These are phyloP conservation scores for Spea bombifrons DNA, from an alignment of 2,113 vertebrate species.

Conservation along the genomic window DNA sequence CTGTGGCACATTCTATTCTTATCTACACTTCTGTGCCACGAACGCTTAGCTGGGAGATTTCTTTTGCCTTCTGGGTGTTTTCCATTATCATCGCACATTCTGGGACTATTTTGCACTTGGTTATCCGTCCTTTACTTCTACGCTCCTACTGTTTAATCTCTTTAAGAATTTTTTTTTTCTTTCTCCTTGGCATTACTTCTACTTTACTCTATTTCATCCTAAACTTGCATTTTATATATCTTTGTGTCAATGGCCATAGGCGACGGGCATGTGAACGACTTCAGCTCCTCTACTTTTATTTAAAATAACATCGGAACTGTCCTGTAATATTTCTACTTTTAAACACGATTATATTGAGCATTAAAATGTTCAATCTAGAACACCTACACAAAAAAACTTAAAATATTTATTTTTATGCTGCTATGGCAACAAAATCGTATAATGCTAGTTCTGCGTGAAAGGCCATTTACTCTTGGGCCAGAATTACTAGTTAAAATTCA, in stretches of 20 bases:
- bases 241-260: slow-evolving; percentile 1
- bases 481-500: too few relatives aligned
- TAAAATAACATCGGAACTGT: too few relatives aligned
- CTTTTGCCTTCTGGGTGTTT: background rate
- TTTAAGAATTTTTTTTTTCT: slow-evolving; percentile 15
- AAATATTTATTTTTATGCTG: too few relatives aligned
- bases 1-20: background rate
- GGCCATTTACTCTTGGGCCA: too few relatives aligned
- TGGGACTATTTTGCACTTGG: slow-evolving; percentile 9
- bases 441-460: too few relatives aligned
- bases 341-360: too few relatives aligned
- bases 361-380: too few relatives aligned
- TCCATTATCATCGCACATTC: background rate
- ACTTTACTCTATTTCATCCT: too few relatives aligned
- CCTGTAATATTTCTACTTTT: too few relatives aligned
- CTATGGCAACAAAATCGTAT: too few relatives aligned
- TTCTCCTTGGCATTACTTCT: background rate
- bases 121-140: background rate
- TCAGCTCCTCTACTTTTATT: slow-evolving; percentile 15
- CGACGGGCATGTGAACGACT: slow-evolving; percentile 10
- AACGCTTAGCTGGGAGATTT: background rate
- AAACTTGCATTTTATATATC: background rate
- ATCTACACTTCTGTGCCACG: background rate
- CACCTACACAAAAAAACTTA: too few relatives aligned
- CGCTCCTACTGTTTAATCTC: slow-evolving; percentile 24